Percentiles rank a stretch among this genome's conserved stretches.
phyloP scores from a whole-genome alignment of 2,888 invertebrate genomes.

The Hirtodrosophila alboralis region DNA sequence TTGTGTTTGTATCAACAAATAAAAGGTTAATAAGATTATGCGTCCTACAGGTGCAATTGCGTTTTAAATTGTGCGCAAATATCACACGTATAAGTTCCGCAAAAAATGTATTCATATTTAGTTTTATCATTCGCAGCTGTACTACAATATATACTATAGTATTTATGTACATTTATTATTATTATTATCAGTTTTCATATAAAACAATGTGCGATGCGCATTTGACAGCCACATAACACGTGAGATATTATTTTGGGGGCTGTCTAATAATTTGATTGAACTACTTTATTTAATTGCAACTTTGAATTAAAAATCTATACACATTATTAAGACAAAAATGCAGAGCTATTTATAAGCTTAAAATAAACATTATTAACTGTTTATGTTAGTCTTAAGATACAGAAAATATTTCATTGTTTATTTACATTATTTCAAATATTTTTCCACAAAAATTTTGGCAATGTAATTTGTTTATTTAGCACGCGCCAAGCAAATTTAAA shows the following conservation, averaged over 20 bases:
- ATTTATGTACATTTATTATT: too few species aligned
- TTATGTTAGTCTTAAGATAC: constrained; percentile 1
- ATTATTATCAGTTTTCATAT: background rate
- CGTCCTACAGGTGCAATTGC: constrained; percentile 68
- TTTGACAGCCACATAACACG: constrained; percentile 6
- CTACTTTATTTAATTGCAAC: constrained; percentile 12
- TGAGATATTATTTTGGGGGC: too few species aligned
- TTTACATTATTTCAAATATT: background rate
- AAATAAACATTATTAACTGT: too few species aligned
- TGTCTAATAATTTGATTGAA: too few species aligned
- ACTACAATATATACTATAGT: constrained; percentile 13
- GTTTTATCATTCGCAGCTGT: constrained; percentile 41
- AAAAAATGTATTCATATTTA: constrained; percentile 32
- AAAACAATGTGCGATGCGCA: constrained; percentile 32
- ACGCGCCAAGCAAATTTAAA: constrained; percentile 20
- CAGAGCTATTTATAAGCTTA: too few species aligned
- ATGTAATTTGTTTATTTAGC: constrained; percentile 14
- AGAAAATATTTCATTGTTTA: constrained; percentile 9
- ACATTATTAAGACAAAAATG: too few species aligned
- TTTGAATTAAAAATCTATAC: too few species aligned
- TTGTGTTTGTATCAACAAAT: constrained; percentile 62
- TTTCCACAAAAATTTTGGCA: constrained; percentile 19
- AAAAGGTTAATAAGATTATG: constrained; percentile 10
- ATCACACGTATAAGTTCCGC: constrained; percentile 11
- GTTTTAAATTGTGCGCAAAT: constrained; percentile 47